A percentile compares a stretch with the other conserved stretches of the same genome.
These are phyloP conservation scores for Sipha flava DNA, from an alignment of 1,140 invertebrate species.

Conservation along the genomic window DNA sequence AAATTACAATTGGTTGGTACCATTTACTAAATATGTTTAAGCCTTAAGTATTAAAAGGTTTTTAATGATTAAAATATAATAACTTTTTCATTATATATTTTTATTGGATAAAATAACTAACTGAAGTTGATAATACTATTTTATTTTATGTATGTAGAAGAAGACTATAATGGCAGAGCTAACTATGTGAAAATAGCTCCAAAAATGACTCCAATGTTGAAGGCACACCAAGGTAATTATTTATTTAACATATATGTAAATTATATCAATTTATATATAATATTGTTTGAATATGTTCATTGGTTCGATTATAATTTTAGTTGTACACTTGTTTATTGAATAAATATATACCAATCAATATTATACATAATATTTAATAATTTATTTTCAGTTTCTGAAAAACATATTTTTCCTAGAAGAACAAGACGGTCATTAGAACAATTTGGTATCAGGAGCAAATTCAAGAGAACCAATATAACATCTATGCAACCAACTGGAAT, in stretches of 20 bases:
- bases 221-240: background rate
- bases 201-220: background rate
- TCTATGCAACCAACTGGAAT: background rate
- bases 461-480: background rate
- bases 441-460: background rate
- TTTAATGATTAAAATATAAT: no score
- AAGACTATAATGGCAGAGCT: background rate
- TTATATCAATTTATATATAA: no score
- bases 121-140: background rate
- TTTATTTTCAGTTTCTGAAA: background rate
- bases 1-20: no score
- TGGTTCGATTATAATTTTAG: no score
- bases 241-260: background rate
- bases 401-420: conserved; percentile 14
- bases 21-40: no score
- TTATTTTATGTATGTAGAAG: background rate
- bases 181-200: conserved; percentile 14
- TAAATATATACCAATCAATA: background rate
- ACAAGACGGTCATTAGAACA: background rate
- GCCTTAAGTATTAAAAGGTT: no score
- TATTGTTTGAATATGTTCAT: background rate
- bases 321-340: no score
- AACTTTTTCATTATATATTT: no score
- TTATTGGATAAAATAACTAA: background rate
- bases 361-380: background rate